Percentiles rank a stretch among this genome's conserved stretches.
Conservation (phyloP, 2,888 invertebrate genomes). For the Diabrotica balteata region DNA sequence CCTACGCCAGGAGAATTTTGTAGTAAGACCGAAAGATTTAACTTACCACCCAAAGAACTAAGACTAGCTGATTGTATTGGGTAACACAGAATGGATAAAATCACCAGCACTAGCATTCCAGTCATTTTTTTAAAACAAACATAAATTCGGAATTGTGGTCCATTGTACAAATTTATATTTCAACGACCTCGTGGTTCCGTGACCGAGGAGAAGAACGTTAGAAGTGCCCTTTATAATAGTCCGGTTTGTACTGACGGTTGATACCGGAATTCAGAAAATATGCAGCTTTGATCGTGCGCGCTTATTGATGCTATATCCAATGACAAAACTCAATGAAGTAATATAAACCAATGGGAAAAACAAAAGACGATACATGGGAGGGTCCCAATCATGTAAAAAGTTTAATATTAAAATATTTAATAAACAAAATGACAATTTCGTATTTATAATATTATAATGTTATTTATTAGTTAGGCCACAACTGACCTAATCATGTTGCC, state of each 20-base stretch:
- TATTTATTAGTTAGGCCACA: too few relatives aligned
- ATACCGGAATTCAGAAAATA: constrained; percentile 49
- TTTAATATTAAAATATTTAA: constrained; percentile 54
- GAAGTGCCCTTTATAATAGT: constrained; percentile 45
- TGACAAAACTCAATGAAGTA: constrained; percentile 55
- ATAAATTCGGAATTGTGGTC: constrained; percentile 12
- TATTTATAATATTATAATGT: too few relatives aligned
- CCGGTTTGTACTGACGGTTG: constrained; percentile 52
- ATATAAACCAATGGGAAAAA: constrained; percentile 60
- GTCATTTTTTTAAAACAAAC: neutral
- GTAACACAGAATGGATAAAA: too few relatives aligned
- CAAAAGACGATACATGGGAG: constrained; percentile 61
- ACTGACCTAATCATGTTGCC: too few relatives aligned
- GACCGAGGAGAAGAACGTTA: constrained; percentile 41
- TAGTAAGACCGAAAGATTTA: too few relatives aligned
- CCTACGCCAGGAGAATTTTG: too few relatives aligned
- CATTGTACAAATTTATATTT: constrained; percentile 2
- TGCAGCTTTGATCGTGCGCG: constrained; percentile 57
- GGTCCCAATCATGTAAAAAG: constrained; percentile 58
- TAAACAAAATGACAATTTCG: constrained; percentile 29
- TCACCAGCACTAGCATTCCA: too few relatives aligned
- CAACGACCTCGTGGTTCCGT: constrained; percentile 48
- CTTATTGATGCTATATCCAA: constrained; percentile 53
- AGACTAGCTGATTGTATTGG: too few relatives aligned
- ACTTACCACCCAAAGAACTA: too few relatives aligned